phyloP scores from a whole-genome alignment of 2,888 invertebrate genomes.

The Sarcophaga caerulescens region DNA sequence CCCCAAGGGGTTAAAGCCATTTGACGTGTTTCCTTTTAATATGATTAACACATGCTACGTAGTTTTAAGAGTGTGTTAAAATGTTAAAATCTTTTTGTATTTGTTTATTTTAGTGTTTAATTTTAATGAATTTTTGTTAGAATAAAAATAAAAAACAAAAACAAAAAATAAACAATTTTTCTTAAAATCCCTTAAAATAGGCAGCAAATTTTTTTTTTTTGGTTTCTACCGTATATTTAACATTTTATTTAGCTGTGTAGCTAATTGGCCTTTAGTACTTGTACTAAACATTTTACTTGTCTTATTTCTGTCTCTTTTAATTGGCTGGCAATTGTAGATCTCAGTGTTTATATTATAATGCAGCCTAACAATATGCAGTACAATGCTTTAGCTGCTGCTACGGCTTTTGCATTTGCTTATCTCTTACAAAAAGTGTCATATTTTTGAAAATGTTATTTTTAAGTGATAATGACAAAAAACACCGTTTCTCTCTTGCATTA shows the following conservation, averaged over 20 bases:
- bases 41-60: slow-evolving; percentile 57
- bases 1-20: slow-evolving; percentile 52
- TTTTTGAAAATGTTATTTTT: slow-evolving; percentile 58
- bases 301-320: slow-evolving; percentile 68
- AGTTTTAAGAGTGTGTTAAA: slow-evolving; percentile 1
- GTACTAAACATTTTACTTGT: slow-evolving; percentile 65
- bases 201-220: slow-evolving; percentile 20
- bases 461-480: slow-evolving; percentile 56
- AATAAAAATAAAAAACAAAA: slow-evolving; percentile 21
- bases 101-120: slow-evolving; percentile 78
- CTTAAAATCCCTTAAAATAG: slow-evolving; percentile 56
- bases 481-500: slow-evolving; percentile 22
- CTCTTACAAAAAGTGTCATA: slow-evolving; percentile 71
- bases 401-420: slow-evolving; percentile 26
- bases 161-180: not conserved
- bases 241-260: slow-evolving; percentile 35
- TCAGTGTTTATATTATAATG: slow-evolving; percentile 48
- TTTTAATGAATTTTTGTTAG: slow-evolving; percentile 76
- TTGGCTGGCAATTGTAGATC: slow-evolving; percentile 62
- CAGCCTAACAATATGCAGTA: slow-evolving; percentile 65
- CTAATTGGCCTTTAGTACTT: slow-evolving; percentile 66
- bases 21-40: slow-evolving; percentile 40
- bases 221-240: slow-evolving; percentile 8
- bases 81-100: slow-evolving; percentile 70
- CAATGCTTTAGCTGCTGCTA: not conserved